Conservation (phyloP, 2,888 invertebrate species). For the Nipponacmea schrenckii region DNA sequence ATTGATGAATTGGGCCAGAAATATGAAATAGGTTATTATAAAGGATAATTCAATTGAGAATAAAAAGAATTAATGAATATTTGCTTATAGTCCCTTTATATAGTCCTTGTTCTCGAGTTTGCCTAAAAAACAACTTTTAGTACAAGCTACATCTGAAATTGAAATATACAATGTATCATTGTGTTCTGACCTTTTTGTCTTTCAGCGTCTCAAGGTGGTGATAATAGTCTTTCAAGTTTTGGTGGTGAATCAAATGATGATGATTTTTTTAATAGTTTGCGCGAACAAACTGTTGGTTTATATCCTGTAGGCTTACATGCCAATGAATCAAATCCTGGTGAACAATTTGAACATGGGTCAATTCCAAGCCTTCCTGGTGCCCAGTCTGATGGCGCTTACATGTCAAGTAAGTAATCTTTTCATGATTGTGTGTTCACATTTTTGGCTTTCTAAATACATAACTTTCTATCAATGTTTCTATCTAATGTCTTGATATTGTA, state of each 20-base stretch:
- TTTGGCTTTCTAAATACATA: too few relatives aligned
- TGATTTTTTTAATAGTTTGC: slow-evolving; percentile 1
- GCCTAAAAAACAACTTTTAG: too few relatives aligned
- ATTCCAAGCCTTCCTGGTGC: background rate
- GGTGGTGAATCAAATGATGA: slow-evolving; percentile 7
- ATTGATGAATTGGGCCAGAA: too few relatives aligned
- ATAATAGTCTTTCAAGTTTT: slow-evolving; percentile 1
- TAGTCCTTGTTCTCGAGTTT: too few relatives aligned
- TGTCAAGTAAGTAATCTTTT: background rate
- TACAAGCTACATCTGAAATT: too few relatives aligned
- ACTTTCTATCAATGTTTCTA: too few relatives aligned
- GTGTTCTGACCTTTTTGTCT: background rate
- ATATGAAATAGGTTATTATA: too few relatives aligned
- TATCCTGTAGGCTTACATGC: slow-evolving; percentile 3
- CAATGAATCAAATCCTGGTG: background rate
- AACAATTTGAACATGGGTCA: background rate
- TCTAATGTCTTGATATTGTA: too few relatives aligned
- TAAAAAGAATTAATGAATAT: too few relatives aligned
- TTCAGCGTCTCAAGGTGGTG: background rate
- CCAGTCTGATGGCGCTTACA: background rate
- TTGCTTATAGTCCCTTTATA: too few relatives aligned
- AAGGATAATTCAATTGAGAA: too few relatives aligned
- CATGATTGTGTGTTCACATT: too few relatives aligned
- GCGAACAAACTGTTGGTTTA: background rate
- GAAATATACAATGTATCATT: background rate